phyloP scores from a whole-genome alignment of 1,140 invertebrate genomes.

The Drosophila truncata region DNA sequence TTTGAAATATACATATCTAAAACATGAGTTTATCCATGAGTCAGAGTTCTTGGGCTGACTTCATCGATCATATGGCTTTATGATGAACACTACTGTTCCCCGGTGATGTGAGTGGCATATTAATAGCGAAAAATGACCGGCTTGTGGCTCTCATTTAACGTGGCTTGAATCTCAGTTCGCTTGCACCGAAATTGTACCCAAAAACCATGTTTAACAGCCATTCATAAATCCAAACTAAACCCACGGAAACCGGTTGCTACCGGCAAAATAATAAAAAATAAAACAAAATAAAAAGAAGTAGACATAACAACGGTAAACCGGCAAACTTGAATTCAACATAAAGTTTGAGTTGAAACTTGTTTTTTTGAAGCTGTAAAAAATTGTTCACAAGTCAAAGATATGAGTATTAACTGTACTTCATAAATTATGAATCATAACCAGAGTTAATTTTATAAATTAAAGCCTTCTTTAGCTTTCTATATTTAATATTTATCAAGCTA shows the following conservation, averaged over 20 bases:
- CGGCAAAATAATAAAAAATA: conserved; percentile 40
- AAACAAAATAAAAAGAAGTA: not conserved
- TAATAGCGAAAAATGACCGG: conserved; percentile 8
- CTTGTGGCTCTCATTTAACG: conserved; percentile 28
- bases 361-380: conserved; percentile 1
- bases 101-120: conserved; percentile 34
- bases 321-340: conserved; percentile 35
- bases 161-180: not conserved
- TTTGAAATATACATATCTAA: not conserved
- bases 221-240: conserved; percentile 46
- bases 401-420: conserved; percentile 4
- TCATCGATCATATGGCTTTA: conserved; percentile 43
- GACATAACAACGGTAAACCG: conserved; percentile 29
- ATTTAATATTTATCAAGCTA: not conserved
- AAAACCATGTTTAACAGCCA: conserved; percentile 25
- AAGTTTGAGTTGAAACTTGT: conserved; percentile 24
- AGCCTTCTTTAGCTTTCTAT: not conserved
- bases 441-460: not conserved
- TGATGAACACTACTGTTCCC: conserved; percentile 20
- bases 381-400: not conserved
- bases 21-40: conserved; percentile 15
- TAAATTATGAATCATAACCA: not conserved
- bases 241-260: conserved; percentile 37
- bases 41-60: conserved; percentile 40
- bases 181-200: conserved; percentile 1